Percentiles rank a stretch among this genome's conserved stretches.
phyloP scores from a whole-genome alignment of 2,797 vertebrate genomes.

The Carcharodon carcharias region DNA sequence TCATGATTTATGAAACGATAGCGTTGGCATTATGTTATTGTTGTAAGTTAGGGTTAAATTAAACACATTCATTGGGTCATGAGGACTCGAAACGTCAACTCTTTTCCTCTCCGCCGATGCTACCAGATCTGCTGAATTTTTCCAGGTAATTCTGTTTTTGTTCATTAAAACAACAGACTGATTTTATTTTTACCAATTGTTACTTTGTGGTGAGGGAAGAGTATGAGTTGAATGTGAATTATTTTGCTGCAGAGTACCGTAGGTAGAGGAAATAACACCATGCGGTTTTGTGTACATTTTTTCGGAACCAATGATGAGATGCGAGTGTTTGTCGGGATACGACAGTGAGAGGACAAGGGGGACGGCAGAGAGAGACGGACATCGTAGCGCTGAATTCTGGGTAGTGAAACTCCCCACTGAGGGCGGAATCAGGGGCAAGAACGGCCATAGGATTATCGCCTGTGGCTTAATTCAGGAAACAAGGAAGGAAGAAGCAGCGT shows the following conservation, averaged over 20 bases:
- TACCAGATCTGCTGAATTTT: no score
- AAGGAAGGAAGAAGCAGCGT: background rate
- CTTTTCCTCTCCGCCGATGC: no score
- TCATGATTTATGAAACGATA: background rate
- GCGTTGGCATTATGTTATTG: background rate
- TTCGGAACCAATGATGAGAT: background rate
- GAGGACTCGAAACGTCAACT: no score
- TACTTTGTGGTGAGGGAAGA: background rate
- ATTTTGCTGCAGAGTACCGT: background rate
- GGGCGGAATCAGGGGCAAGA: background rate
- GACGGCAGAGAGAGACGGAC: background rate
- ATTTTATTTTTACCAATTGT: background rate
- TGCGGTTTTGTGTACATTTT: background rate
- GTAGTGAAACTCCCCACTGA: background rate
- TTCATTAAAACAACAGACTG: background rate
- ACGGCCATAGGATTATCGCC: background rate
- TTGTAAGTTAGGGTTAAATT: background rate
- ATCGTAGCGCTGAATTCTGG: background rate
- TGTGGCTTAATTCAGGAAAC: background rate
- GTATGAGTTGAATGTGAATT: background rate
- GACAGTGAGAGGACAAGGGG: background rate
- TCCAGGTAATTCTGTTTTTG: no score
- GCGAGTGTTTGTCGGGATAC: background rate
- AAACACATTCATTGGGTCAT: no score
- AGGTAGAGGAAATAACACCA: background rate